phyloP scores from a whole-genome alignment of 2,113 vertebrate species.

The Pygoscelis antarcticus region DNA sequence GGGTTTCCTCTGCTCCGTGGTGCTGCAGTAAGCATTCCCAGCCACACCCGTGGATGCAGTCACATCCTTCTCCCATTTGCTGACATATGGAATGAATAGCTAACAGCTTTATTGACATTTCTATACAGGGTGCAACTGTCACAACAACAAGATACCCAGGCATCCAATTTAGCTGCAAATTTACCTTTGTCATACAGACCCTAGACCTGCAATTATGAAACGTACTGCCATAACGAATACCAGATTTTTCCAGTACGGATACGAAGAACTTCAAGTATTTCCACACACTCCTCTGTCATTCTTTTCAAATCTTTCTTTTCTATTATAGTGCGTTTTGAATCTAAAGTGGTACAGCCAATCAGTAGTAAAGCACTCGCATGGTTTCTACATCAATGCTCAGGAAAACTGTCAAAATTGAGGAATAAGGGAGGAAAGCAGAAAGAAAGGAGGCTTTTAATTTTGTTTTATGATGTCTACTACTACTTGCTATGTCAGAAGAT shows the following conservation, averaged over 20 bases:
- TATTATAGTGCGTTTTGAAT: not conserved
- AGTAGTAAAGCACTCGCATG: not conserved
- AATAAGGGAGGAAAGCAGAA: not conserved
- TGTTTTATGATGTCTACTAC: not conserved
- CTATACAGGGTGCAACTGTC: not conserved
- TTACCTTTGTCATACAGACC: not conserved
- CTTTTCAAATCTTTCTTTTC: not conserved
- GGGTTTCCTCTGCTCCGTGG: not conserved
- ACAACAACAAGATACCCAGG: not conserved
- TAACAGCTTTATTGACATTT: constrained; percentile 11
- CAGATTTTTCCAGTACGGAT: not conserved
- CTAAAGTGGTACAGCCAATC: not conserved
- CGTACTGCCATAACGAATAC: not conserved
- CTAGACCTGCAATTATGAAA: not conserved
- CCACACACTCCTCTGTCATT: not conserved
- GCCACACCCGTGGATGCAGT: not conserved
- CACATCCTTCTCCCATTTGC: not conserved
- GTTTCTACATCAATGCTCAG: not conserved
- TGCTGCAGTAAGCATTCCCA: not conserved
- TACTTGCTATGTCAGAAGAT: not conserved
- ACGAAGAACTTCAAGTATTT: not conserved
- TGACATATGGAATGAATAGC: not conserved
- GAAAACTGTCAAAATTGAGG: not conserved
- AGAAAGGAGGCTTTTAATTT: not conserved
- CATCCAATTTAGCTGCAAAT: not conserved